Evolutionary conservation across 2,888 invertebrate genomes (phyloP), one percentile per base, ranked within the genome.

Genomic region (Vesta saturnalis): DNA sequence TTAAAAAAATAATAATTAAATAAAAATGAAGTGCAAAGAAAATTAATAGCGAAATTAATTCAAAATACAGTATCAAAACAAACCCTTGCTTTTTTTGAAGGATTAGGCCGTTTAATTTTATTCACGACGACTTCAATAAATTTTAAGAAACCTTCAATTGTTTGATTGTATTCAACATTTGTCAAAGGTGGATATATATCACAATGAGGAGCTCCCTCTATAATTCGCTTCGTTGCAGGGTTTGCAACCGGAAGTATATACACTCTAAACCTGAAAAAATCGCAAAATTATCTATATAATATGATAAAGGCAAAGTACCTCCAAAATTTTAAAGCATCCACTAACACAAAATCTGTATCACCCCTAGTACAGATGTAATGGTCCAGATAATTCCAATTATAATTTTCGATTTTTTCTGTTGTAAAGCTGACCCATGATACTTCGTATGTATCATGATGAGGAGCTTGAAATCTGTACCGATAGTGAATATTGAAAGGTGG

Each of bases 321-420:
- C 84, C 84, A 85, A 76, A 83, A 85, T 78, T 85, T 85, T 47
- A 85, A 75, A n/a, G 95, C 95, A 87, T 96, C 95, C 71, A 91
- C 92, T 22, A 97, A 85, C 23, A 91, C 89, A 85, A 95, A 96
- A 82, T 96, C 96, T 0, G 94, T 94, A 81, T 97, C 96, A 0
- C 97, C 97, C 69, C 96, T 88, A 0, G 96, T 96, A 80, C 97
- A 97, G 72, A 98, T 96, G 82, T 97, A 98, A 83, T 97, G 95
- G 85, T 99, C 98, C 85, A 98, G 89, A 81, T 96, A 96, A 84
- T 97, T 98, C 98, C 98, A 99, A 85, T 96, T 97, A 82, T 94
- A 98, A 76, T 94, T 96, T 84, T 98, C 98, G 61, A 97, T 85
- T 80, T 96, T 95, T 84, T 98, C 97, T 0, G 96, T 96, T 0